phyloP scores from a whole-genome alignment of 2,113 vertebrate species.

The Edolisoma coerulescens region DNA sequence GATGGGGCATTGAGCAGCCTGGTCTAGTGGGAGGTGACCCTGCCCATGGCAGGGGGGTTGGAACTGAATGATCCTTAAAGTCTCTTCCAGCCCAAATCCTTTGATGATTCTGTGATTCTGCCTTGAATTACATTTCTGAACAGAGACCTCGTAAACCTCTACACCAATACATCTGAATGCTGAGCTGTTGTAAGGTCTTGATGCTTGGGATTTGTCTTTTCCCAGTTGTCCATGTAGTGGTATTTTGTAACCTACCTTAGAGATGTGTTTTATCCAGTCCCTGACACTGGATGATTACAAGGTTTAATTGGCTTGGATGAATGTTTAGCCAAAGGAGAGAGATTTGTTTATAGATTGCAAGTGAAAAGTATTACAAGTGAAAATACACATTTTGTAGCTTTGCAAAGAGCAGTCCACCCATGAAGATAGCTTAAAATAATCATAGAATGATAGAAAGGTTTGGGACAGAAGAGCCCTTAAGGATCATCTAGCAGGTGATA shows the following conservation, averaged over 20 bases:
- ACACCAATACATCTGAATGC: neutral
- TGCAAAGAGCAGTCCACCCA: neutral
- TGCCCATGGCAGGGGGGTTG: neutral
- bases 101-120: neutral
- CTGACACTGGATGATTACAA: neutral
- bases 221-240: neutral
- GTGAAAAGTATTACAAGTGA: neutral
- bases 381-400: neutral
- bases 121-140: neutral
- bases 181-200: neutral
- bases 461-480: neutral
- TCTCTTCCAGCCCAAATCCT: neutral
- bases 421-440: neutral
- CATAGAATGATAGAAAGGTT: neutral
- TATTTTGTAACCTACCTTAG: neutral
- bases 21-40: neutral
- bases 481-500: neutral
- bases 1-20: neutral
- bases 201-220: neutral
- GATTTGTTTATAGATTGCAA: neutral
- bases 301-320: neutral
- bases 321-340: neutral
- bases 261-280: neutral
- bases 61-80: neutral
- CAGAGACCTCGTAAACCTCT: neutral